A percentile compares a stretch with the other conserved stretches of the same genome.
Conservation (phyloP, 2,797 vertebrate genomes). For the Pogonophryne albipinna region DNA sequence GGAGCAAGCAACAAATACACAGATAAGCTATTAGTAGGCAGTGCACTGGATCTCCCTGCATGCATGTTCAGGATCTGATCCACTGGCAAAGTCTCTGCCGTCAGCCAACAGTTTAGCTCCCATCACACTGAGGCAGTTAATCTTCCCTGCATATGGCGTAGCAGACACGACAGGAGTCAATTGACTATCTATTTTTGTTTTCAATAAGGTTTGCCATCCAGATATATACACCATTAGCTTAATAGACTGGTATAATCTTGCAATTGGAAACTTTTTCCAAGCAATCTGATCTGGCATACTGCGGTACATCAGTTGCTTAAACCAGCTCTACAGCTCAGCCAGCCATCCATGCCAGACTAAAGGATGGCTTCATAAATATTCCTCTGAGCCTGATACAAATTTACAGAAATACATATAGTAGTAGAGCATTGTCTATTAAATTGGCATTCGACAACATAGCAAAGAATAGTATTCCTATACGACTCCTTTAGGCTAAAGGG, state of each 20-base stretch:
- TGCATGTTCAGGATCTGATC: constrained; percentile 55
- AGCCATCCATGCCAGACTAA: constrained; percentile 5
- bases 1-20: constrained; percentile 9
- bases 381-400: constrained; percentile 16
- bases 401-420: background rate
- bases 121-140: constrained; percentile 31
- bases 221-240: constrained; percentile 18
- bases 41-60: constrained; percentile 29
- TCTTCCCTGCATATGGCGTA: constrained; percentile 44
- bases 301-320: constrained; percentile 10
- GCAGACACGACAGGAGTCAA: constrained; percentile 18
- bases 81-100: constrained; percentile 50
- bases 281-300: constrained; percentile 8
- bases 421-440: no score
- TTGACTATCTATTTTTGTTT: background rate
- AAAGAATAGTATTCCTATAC: no score
- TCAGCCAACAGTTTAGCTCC: constrained; percentile 47
- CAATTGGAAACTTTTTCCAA: background rate
- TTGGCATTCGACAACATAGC: no score
- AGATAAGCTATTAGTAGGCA: constrained; percentile 44
- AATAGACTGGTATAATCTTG: constrained; percentile 12
- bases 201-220: constrained; percentile 13
- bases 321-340: constrained; percentile 2
- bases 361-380: constrained; percentile 25
- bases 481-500: no score